Evolutionary conservation across 2,113 vertebrate species (phyloP).

Genomic region (Leucosticte australis): DNA sequence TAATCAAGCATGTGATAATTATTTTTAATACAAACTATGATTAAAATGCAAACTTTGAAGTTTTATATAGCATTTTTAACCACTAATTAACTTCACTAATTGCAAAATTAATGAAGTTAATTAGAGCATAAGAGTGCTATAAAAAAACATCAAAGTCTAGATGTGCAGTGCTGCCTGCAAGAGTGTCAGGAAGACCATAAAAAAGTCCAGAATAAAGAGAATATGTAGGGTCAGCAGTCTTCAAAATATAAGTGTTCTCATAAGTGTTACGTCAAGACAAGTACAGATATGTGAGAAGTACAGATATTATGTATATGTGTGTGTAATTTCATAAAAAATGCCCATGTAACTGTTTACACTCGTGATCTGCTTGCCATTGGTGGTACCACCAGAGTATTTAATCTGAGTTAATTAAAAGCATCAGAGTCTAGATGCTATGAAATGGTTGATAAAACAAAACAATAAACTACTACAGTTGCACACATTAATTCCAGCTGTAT

Average conservation of each 20-base stretch:
- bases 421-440: constrained; percentile 16
- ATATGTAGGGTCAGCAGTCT: constrained; percentile 21
- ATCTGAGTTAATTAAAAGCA: constrained; percentile 39
- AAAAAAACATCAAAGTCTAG: constrained; percentile 74
- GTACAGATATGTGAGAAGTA: neutral
- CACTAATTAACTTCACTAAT: constrained; percentile 73
- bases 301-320: neutral
- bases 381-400: neutral
- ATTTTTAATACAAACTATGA: constrained; percentile 68
- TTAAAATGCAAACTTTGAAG: constrained; percentile 76
- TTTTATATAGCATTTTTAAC: constrained; percentile 71
- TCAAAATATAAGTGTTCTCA: neutral
- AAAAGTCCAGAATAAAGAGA: constrained; percentile 3
- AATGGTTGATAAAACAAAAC: neutral
- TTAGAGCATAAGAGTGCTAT: constrained; percentile 65
- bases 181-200: constrained; percentile 17
- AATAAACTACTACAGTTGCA: neutral
- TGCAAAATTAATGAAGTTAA: constrained; percentile 72
- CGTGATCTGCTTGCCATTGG: neutral
- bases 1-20: constrained; percentile 64
- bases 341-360: neutral
- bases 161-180: constrained; percentile 53
- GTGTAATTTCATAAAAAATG: constrained; percentile 14
- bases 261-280: neutral
- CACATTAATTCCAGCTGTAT: constrained; percentile 6